These are phyloP conservation scores for Phyllopteryx taeniolatus DNA, from an alignment of 2,113 vertebrate species.

Conservation along the genomic window DNA sequence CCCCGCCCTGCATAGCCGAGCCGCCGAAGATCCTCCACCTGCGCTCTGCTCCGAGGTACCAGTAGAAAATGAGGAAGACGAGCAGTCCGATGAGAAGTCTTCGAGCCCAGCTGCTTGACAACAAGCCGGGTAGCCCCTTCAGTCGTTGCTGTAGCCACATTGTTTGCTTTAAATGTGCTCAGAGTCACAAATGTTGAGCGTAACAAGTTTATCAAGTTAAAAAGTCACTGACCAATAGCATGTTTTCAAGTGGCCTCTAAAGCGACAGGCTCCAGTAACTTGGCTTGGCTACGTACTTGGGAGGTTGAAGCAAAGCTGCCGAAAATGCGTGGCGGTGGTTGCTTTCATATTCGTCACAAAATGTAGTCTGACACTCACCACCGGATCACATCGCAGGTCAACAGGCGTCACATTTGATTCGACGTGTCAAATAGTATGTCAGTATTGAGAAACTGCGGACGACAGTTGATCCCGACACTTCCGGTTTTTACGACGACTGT, in stretches of 20 bases:
- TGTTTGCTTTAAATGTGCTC: neutral
- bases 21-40: constrained; percentile 67
- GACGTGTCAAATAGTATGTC: neutral
- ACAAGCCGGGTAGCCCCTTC: constrained; percentile 89
- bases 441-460: neutral
- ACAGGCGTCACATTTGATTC: neutral
- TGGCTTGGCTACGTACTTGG: constrained; percentile 23
- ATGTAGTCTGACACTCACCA: neutral
- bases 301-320: neutral
- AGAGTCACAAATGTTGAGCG: neutral
- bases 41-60: constrained; percentile 80
- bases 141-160: constrained; percentile 93
- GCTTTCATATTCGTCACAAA: constrained; percentile 21
- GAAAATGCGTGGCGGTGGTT: neutral
- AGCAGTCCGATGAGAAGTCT: constrained; percentile 80
- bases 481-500: constrained; percentile 24
- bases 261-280: constrained; percentile 2
- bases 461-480: constrained; percentile 12
- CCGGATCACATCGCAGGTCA: rapidly evolving
- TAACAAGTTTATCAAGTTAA: neutral
- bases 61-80: constrained; percentile 82
- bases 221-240: constrained; percentile 3
- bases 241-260: neutral
- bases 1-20: constrained; percentile 66
- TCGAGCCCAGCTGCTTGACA: constrained; percentile 92